Conservation (phyloP, 2,888 invertebrate genomes). For the Nymphalis c-album region DNA sequence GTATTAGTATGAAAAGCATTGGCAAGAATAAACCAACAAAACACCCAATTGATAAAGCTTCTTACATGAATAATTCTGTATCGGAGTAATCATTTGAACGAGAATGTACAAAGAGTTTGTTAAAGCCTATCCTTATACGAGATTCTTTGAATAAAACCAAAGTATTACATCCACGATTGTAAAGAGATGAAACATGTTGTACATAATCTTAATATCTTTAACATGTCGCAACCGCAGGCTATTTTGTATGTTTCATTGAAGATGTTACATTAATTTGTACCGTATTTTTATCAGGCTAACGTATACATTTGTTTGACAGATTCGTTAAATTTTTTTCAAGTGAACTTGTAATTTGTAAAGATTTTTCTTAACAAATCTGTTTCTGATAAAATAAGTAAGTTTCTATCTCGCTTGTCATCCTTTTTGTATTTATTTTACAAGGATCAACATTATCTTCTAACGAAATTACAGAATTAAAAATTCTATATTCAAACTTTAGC, state of each 20-base stretch:
- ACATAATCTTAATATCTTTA: constrained; percentile 1
- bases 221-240: neutral
- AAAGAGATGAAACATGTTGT: neutral
- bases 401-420: neutral
- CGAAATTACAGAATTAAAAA: too few relatives aligned
- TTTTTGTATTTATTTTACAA: too few relatives aligned
- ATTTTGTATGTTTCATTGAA: neutral
- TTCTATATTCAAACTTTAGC: too few relatives aligned
- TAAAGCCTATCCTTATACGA: neutral
- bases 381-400: neutral
- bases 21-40: too few relatives aligned
- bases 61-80: too few relatives aligned
- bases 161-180: neutral
- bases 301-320: neutral
- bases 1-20: too few relatives aligned
- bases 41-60: too few relatives aligned
- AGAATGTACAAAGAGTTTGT: neutral
- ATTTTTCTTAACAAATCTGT: neutral
- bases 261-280: neutral
- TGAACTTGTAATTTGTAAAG: neutral
- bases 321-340: neutral
- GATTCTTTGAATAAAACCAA: neutral
- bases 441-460: too few relatives aligned
- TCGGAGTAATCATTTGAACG: too few relatives aligned
- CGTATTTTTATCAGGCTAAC: neutral